Base-by-base conservation (phyloP, 2,888 invertebrate genomes). In the Latheticus oryzae region DNA sequence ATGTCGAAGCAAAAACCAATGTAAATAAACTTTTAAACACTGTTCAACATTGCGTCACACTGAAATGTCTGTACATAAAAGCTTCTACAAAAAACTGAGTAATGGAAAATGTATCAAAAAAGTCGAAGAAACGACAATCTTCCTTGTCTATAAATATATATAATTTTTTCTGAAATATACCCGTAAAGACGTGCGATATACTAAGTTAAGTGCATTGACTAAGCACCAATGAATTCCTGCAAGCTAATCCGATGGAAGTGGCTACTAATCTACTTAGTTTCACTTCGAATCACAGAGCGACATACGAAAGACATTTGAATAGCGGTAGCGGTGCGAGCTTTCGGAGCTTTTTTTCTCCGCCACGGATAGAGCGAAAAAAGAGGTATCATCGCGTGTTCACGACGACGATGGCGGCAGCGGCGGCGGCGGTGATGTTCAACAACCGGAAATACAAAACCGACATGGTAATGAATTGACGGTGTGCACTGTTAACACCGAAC, bases 331-430 rank as follows among this genome's bases (percentile, higher is more conserved):
- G n/a, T n/a, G n/a, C n/a, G n/a, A n/a, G n/a, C n/a, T n/a, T n/a
- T n/a, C n/a, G n/a, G n/a, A n/a, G n/a, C n/a, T n/a, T n/a, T n/a
- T n/a, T n/a, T n/a, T n/a, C n/a, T 72, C 58, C 72, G 71, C 71
- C 73, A 71, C 61, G 71, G 73, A 64, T 71, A 68, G 37, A 66
- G 58, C 32, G 63, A 59, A 50, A 54, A 61, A 32, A 64, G 53
- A 50, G 56, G 53, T 59, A 50, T 66, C 65, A 64, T 63, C 58
- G 58, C 55, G 58, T 51, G 33, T 26, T 21, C n/a, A n/a, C n/a
- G n/a, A n/a, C n/a, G n/a, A n/a, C n/a, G n/a, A n/a, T n/a, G n/a
- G n/a, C n/a, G n/a, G n/a, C n/a, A n/a, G n/a, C n/a, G n/a, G n/a
- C n/a, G n/a, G n/a, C n/a, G n/a, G n/a, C n/a, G n/a, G n/a, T n/a